Conservation (phyloP, 2,797 vertebrate genomes). For the Phataginus tricuspis region DNA sequence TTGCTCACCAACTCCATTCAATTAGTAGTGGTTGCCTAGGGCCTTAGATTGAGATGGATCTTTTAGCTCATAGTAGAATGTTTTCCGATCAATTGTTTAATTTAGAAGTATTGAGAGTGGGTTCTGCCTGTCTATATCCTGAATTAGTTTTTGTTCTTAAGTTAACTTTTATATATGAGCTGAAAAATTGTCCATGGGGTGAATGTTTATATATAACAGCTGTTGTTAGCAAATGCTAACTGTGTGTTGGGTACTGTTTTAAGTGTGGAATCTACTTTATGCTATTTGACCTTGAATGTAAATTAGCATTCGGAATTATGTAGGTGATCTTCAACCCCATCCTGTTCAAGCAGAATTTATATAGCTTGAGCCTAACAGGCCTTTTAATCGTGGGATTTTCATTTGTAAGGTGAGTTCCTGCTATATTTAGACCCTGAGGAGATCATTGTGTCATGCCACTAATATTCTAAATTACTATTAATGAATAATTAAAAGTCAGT, state of each 20-base stretch:
- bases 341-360: not conserved
- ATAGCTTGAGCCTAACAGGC: not conserved
- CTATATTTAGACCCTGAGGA: not conserved
- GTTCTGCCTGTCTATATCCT: not conserved
- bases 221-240: not conserved
- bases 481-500: conserved; percentile 80
- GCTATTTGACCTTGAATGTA: not conserved
- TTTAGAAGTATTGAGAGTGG: not conserved
- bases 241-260: not conserved
- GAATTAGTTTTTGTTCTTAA: not conserved
- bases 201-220: not conserved
- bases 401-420: conserved; percentile 24
- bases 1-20: not conserved
- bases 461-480: conserved; percentile 70
- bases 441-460: not conserved
- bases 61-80: not conserved
- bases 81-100: not conserved
- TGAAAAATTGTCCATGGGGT: not conserved
- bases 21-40: not conserved
- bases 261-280: not conserved
- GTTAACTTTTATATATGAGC: not conserved
- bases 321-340: not conserved
- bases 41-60: not conserved
- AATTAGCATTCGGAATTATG: not conserved
- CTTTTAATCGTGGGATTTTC: not conserved